Evolutionary conservation across 2,113 vertebrate genomes (phyloP), one percentile per base, ranked within the genome.

Genomic region (Petromus typicus): DNA sequence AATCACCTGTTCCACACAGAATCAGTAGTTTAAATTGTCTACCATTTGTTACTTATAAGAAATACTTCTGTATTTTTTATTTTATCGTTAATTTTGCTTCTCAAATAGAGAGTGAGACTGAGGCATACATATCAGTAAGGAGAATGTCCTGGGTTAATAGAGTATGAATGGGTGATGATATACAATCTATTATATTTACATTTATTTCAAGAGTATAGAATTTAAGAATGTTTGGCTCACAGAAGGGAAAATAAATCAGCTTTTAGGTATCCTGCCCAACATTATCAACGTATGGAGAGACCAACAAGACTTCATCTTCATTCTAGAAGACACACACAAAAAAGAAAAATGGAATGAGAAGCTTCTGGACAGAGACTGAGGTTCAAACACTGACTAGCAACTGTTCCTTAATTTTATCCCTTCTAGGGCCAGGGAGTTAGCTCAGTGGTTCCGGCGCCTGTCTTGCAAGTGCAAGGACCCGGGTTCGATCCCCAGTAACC

Each of bases 181-280:
- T 71, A 37, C 43, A 81, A 12, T 75, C 82, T 37, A 86, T 71
- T 92, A 59, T 89, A 57, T 23, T 54, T 80, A 67, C 17, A 80
- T 37, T 48, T 43, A 88, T 86, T 93, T 85, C n/a, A 79, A 93
- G 43, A 27, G 20, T 90, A 83, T 90, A 32, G 8, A 94, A 83
- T 11, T 92, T 79, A 66, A 90, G 45, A 82, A 86, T 83, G 20
- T 92, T 94, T 86, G 22, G 66, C 63, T 85, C 22, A 40, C 20
- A n/a, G 25, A 17, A 94, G 22, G 54, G 89, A 89, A 34, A 94
- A 89, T 30, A 86, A 81, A 92, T 34, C 63, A 67, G 17, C 37
- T 90, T 95, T 93, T 78, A 88, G 45, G 51, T 23, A 37, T 64
- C 69, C 37, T 71, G 61, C 56, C 90, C 54, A 43, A 17, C 87